These are phyloP conservation scores for Malurus leucopterus DNA, from an alignment of 2,797 vertebrate species.

Conservation along the genomic window DNA sequence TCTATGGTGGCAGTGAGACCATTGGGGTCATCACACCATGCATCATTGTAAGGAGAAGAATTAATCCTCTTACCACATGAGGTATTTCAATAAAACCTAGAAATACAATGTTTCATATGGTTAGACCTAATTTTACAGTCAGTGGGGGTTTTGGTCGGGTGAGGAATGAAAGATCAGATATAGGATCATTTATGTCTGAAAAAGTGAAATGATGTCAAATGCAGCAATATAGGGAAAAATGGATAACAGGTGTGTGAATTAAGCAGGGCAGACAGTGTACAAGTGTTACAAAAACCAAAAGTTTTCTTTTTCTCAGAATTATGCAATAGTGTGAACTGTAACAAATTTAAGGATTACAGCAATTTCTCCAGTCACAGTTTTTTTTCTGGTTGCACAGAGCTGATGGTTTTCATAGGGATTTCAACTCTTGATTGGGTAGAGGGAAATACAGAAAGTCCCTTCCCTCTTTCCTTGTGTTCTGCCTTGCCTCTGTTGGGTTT, in stretches of 20 bases:
- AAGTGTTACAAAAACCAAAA: not conserved
- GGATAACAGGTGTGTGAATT: not conserved
- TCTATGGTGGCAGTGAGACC: not conserved
- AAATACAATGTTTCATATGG: not conserved
- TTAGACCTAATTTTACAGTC: not conserved
- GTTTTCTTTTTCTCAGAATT: not conserved
- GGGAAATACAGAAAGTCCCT: not conserved
- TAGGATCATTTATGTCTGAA: not conserved
- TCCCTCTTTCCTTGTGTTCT: not conserved
- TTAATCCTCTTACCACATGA: not conserved
- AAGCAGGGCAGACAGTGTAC: not conserved
- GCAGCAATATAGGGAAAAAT: not conserved
- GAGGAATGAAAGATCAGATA: not conserved
- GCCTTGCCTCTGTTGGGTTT: not conserved
- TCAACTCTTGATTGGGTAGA: not conserved
- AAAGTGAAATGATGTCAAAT: not conserved
- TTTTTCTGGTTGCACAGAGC: not conserved
- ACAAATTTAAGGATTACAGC: not conserved
- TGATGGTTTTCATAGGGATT: not conserved
- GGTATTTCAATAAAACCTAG: not conserved
- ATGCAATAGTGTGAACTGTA: not conserved
- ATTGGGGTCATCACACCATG: not conserved
- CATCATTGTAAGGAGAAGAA: not conserved
- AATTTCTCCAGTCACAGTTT: not conserved
- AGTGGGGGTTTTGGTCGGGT: not conserved